Evolutionary conservation across 2,797 vertebrate genomes (phyloP).

Genomic region (Lepus townsendii): DNA sequence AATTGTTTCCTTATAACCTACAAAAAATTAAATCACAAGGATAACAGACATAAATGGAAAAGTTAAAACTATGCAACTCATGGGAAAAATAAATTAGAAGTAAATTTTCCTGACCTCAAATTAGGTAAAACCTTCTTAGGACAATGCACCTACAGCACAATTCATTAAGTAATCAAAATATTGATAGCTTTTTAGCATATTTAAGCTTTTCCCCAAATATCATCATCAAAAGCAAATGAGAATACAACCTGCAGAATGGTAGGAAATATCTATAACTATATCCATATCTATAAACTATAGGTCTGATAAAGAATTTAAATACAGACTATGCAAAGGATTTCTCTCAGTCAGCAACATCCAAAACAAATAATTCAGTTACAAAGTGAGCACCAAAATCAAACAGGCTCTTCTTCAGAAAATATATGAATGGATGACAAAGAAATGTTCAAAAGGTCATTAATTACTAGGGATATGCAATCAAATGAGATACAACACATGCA

Average conservation of each 20-base stretch:
- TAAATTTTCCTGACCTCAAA: background rate
- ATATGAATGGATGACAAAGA: background rate
- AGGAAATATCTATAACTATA: background rate
- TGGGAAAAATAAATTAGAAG: background rate
- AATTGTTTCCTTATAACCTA: background rate
- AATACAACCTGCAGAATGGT: background rate
- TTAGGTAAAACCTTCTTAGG: background rate
- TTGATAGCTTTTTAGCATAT: background rate
- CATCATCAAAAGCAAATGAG: background rate
- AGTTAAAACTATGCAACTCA: background rate
- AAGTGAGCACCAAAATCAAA: background rate
- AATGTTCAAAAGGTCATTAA: background rate
- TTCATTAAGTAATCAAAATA: background rate
- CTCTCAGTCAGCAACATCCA: background rate
- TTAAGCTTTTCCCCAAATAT: background rate
- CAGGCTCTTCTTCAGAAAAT: background rate
- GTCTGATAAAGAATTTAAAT: background rate
- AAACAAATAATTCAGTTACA: background rate
- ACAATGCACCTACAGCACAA: background rate
- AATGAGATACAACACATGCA: background rate
- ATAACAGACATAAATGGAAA: background rate
- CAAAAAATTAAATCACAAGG: background rate
- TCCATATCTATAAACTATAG: background rate
- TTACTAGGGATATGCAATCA: background rate
- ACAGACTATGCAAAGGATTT: background rate